These are phyloP conservation scores for Agrotis ipsilon DNA, from an alignment of 2,888 invertebrate species.

Conservation along the genomic window DNA sequence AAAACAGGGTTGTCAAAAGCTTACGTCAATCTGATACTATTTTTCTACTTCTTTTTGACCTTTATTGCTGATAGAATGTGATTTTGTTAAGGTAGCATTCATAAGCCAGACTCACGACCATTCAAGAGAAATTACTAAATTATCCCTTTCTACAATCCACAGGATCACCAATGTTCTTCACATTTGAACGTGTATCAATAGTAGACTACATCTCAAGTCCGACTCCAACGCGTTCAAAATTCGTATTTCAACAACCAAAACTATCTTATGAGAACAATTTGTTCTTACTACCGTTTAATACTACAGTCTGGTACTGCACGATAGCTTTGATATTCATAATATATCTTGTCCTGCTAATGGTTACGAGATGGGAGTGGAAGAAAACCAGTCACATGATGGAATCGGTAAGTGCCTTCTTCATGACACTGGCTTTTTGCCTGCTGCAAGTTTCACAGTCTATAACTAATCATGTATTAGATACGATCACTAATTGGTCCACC, in stretches of 20 bases:
- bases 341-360: slow-evolving; percentile 80
- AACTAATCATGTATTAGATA: too few species aligned
- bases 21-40: too few species aligned
- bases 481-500: background rate
- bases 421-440: background rate
- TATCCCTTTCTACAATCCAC: slow-evolving; percentile 48
- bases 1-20: too few species aligned
- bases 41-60: too few species aligned
- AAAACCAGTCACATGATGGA: slow-evolving; percentile 60
- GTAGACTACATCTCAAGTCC: slow-evolving; percentile 93
- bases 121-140: background rate
- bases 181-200: slow-evolving; percentile 91
- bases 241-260: slow-evolving; percentile 94
- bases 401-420: slow-evolving; percentile 38
- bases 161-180: slow-evolving; percentile 93
- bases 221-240: slow-evolving; percentile 92
- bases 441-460: too few species aligned
- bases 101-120: background rate
- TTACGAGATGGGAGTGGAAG: slow-evolving; percentile 86
- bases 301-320: slow-evolving; percentile 92
- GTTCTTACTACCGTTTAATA: slow-evolving; percentile 93
- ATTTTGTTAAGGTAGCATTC: background rate
- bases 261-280: slow-evolving; percentile 94
- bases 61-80: background rate
- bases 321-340: slow-evolving; percentile 85